Percentiles rank a stretch among this genome's conserved stretches.
Conservation (phyloP, 2,797 vertebrate species). For the Hapalemur alaotrensis region DNA sequence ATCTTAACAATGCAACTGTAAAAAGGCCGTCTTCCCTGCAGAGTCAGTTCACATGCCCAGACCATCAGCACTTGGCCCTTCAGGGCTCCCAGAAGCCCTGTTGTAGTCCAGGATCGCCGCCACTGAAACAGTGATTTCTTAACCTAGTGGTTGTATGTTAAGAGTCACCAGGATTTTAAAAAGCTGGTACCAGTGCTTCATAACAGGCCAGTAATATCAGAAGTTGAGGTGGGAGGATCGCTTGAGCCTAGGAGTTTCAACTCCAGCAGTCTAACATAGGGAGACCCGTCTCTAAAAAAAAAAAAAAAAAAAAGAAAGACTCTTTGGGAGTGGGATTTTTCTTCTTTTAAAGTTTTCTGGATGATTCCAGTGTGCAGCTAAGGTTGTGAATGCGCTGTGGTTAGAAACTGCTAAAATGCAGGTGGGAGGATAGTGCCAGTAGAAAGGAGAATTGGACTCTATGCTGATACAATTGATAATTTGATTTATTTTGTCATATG, state of each 20-base stretch:
- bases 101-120: not conserved
- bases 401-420: conserved; percentile 17
- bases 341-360: not conserved
- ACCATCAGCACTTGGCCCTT: not conserved
- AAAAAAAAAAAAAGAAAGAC: not conserved
- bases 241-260: not conserved
- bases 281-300: not conserved
- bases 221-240: not conserved
- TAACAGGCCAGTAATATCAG: not conserved
- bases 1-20: not conserved
- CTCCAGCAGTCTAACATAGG: not conserved
- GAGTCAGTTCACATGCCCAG: not conserved
- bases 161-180: not conserved
- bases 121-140: not conserved
- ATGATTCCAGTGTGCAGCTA: not conserved
- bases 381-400: not conserved
- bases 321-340: not conserved
- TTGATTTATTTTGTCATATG: not conserved
- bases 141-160: not conserved
- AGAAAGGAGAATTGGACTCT: not conserved
- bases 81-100: not conserved
- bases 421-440: not conserved
- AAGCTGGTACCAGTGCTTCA: not conserved
- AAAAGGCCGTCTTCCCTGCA: not conserved
- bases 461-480: not conserved